These are phyloP conservation scores for Rhinophrynus dorsalis DNA, from an alignment of 2,797 vertebrate genomes.

Conservation along the genomic window DNA sequence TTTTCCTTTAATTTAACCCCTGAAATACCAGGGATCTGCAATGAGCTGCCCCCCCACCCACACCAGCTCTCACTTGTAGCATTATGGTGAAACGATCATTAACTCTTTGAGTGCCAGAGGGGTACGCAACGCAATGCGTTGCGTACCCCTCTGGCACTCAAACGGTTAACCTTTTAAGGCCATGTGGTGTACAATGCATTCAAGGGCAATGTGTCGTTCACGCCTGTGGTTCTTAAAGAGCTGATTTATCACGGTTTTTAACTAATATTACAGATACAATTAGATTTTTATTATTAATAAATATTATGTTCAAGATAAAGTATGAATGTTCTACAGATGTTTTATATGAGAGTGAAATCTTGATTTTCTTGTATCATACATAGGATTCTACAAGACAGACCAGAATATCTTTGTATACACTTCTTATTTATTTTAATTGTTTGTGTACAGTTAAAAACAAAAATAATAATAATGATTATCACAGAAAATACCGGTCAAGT, in stretches of 20 bases:
- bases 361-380: slow-evolving; percentile 17
- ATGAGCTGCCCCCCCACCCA: background rate
- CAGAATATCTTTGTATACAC: slow-evolving; percentile 80
- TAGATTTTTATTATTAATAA: slow-evolving; percentile 71
- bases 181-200: too few species aligned
- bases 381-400: slow-evolving; percentile 83
- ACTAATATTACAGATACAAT: slow-evolving; percentile 66
- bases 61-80: background rate
- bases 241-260: slow-evolving; percentile 62
- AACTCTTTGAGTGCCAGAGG: too few species aligned
- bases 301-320: slow-evolving; percentile 73
- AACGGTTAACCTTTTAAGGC: too few species aligned
- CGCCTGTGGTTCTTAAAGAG: too few species aligned
- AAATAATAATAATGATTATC: slow-evolving; percentile 71
- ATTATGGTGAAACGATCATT: slow-evolving; percentile 56
- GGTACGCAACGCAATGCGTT: too few species aligned
- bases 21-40: slow-evolving; percentile 1
- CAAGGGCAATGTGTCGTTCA: too few species aligned
- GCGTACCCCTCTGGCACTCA: too few species aligned
- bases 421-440: slow-evolving; percentile 92
- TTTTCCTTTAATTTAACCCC: slow-evolving; percentile 58
- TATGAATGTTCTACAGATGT: slow-evolving; percentile 49
- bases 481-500: slow-evolving; percentile 86
- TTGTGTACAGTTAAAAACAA: slow-evolving; percentile 83
- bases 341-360: slow-evolving; percentile 43